A percentile compares a stretch with the other conserved stretches of the same genome.
These are phyloP conservation scores for Vanessa tameamea DNA, from an alignment of 1,140 invertebrate genomes.

Conservation along the genomic window DNA sequence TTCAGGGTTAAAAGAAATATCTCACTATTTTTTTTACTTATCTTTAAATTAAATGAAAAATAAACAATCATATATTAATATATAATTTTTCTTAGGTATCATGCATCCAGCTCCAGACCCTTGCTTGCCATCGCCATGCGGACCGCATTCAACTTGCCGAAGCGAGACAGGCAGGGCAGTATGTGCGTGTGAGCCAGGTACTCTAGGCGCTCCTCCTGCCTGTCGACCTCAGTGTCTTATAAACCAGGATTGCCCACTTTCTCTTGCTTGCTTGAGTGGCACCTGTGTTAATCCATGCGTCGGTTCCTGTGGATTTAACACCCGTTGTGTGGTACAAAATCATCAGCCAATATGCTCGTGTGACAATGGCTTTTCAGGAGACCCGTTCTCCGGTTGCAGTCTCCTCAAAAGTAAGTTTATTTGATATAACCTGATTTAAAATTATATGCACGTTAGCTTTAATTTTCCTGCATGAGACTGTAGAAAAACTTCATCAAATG, in stretches of 20 bases:
- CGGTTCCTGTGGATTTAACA: constrained; percentile 92
- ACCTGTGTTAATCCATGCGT: constrained; percentile 90
- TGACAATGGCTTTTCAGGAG: constrained; percentile 87
- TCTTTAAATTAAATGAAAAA: too few species aligned
- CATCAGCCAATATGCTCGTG: constrained; percentile 90
- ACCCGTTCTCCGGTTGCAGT: constrained; percentile 90
- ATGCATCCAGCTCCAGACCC: constrained; percentile 79
- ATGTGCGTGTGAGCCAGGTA: constrained; percentile 88
- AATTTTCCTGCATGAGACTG: constrained; percentile 39
- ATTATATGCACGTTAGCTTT: constrained; percentile 35
- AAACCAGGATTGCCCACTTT: constrained; percentile 88
- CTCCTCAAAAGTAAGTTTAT: constrained; percentile 83
- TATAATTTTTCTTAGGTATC: constrained; percentile 42
- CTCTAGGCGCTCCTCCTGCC: constrained; percentile 91
- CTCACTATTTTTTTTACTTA: too few species aligned
- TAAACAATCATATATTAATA: neutral
- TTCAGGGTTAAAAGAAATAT: too few species aligned
- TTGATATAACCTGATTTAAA: constrained; percentile 14
- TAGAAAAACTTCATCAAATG: constrained; percentile 24
- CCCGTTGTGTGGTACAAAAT: constrained; percentile 88
- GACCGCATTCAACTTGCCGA: constrained; percentile 89
- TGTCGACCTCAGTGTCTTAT: constrained; percentile 90
- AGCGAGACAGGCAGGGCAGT: constrained; percentile 85
- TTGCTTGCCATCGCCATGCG: constrained; percentile 90
- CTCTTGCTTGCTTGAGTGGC: constrained; percentile 88